Evolutionary conservation across 2,113 vertebrate genomes (phyloP), one percentile per base, ranked within the genome.

Genomic region (Lagopus muta): DNA sequence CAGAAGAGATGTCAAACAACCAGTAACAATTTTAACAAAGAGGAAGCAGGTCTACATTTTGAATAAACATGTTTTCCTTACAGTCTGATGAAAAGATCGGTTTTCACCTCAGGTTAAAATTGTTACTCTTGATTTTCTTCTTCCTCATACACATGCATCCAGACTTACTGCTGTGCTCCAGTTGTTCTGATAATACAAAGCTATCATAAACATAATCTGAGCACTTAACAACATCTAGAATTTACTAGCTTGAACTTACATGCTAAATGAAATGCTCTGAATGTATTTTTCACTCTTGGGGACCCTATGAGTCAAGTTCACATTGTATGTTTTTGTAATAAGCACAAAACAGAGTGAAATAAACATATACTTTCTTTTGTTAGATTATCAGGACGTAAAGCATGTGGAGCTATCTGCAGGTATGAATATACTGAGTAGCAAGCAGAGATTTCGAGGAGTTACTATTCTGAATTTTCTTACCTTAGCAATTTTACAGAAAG

Each of bases 131-230:
- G 43, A 79, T 76, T 70, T 60, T 73, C 25, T 58, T 78, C 75
- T 70, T 61, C 34, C 60, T 79, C 71, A 16, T 24, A 50, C 7
- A 36, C 4, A 58, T 40, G 58, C 48, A 88, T 14, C 11, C 55
- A 92, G 71, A 64, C n/a, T 79, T 58, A 47, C 21, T 61, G 78
- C 50, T 89, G 50, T 21, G 47, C 42, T 81, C 72, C 78, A 60
- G 65, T 79, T 86, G 54, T 78, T 94, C 47, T 89, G 74, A 79
- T 87, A 93, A 89, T 40, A 42, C 50, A 79, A 89, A 93, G 36
- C 66, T 50, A 73, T 87, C 27, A 58, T 20, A 85, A 91, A 77
- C 47, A 75, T 30, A 92, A 40, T 70, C 50, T 89, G 79, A 88
- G 88, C 20, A 52, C 25, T 88, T 0, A 34, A 32, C 11, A 86